Percentiles rank a stretch among this genome's conserved stretches.
Conservation (phyloP, 2,797 vertebrate genomes). For the Microctenopoma lineatum region DNA sequence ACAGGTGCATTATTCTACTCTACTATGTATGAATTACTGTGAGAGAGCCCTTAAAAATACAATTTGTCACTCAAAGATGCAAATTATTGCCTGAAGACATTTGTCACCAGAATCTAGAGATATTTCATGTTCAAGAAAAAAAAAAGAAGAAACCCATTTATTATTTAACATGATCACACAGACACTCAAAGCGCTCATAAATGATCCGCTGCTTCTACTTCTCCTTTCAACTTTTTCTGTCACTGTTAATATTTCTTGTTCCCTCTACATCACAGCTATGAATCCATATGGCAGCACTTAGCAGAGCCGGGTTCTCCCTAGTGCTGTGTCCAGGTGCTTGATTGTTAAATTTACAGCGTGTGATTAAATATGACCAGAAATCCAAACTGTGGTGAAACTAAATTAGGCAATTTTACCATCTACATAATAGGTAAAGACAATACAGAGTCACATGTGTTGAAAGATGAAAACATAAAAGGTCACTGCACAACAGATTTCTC, state of each 20-base stretch:
- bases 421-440: background rate
- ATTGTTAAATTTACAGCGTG: constrained; percentile 19
- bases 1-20: constrained; percentile 28
- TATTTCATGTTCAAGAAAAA: constrained; percentile 14
- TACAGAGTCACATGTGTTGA: background rate
- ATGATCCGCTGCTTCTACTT: background rate
- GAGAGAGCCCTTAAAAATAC: constrained; percentile 39
- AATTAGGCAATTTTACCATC: background rate
- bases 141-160: background rate
- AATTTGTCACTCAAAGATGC: constrained; percentile 27
- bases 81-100: constrained; percentile 25
- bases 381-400: constrained; percentile 5
- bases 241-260: constrained; percentile 10
- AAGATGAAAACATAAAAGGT: constrained; percentile 14
- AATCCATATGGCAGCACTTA: constrained; percentile 41
- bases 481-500: background rate
- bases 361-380: constrained; percentile 18
- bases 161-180: background rate
- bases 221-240: background rate
- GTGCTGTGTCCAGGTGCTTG: constrained; percentile 28
- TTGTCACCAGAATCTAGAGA: constrained; percentile 19
- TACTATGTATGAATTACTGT: constrained; percentile 38
- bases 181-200: background rate
- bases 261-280: constrained; percentile 2
- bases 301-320: constrained; percentile 2